Evolutionary conservation across 2,888 invertebrate genomes (phyloP), one percentile per base, ranked within the genome.

Genomic region (Tyria jacobaeae): DNA sequence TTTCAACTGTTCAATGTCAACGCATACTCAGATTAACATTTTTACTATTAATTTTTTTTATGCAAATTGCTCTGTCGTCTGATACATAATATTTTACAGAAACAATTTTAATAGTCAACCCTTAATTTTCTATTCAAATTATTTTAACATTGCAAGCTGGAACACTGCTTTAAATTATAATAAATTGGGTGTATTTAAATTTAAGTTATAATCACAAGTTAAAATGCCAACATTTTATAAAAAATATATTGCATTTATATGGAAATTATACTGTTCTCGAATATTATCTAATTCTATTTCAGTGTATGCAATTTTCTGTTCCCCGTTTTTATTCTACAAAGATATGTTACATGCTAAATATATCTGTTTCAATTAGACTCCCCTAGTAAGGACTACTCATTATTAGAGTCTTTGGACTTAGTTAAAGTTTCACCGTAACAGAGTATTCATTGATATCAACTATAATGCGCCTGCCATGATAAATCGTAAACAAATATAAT

Each of bases 51-150:
- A n/a, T 25, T n/a, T 37, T 24, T 37, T 10, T 53, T 7, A 53
- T 39, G 39, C 25, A n/a, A 27, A 49, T 49, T 5, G 25, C 0
- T 15, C 48, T 12, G 21, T 44, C n/a, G 4, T 52, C 37, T 37
- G 25, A 37, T 12, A 25, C 39, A 52, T 25, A 37, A 25, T n/a
- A 21, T 39, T 25, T 39, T 39, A 21, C 27, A 39, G 15, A 52
- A 54, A 52, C 17, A 59, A 52, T 60, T 70, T 25, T 59, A 66
- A 61, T 49, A 44, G 35, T 44, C 49, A 44, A 60, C 57, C 37
- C 61, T 44, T 59, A 49, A 65, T 68, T 57, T 57, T 27, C 37
- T 24, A 62, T 66, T 62, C 47, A 67, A 67, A 67, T 64, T 35
- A 60, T 21, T 56, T 34, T 14, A 12, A 64, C 47, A 59, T 58